These are phyloP conservation scores for Petromus typicus DNA, from an alignment of 2,113 vertebrate genomes.

Conservation along the genomic window DNA sequence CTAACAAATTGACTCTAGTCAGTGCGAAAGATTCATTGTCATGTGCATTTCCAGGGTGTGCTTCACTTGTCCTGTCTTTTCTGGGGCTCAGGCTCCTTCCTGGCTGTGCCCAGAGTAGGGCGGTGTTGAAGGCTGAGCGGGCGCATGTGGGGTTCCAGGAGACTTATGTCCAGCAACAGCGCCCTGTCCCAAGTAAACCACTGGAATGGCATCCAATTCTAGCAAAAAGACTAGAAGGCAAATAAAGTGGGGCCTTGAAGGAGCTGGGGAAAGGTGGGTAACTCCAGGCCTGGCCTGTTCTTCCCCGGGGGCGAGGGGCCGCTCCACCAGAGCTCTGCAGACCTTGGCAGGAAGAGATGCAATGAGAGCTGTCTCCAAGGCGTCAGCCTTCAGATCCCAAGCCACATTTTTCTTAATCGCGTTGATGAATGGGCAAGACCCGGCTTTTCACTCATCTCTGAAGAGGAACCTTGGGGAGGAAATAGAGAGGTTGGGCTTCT, in stretches of 20 bases:
- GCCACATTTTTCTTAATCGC: slow-evolving; percentile 68
- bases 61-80: background rate
- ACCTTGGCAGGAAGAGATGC: slow-evolving; percentile 40
- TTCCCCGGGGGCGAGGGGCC: slow-evolving; percentile 33
- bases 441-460: slow-evolving; percentile 37
- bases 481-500: background rate
- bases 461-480: slow-evolving; percentile 13
- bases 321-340: slow-evolving; percentile 35
- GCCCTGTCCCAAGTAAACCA: background rate
- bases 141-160: background rate
- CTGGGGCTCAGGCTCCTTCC: background rate
- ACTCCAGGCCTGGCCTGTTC: background rate
- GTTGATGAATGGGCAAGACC: slow-evolving; percentile 34
- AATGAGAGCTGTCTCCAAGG: slow-evolving; percentile 50
- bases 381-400: slow-evolving; percentile 46
- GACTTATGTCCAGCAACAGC: background rate
- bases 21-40: background rate
- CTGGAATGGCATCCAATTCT: background rate
- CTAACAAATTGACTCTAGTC: background rate
- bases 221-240: background rate
- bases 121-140: background rate
- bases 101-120: background rate
- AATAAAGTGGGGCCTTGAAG: background rate
- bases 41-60: background rate
- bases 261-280: background rate